Percentiles rank a stretch among this genome's conserved stretches.
Conservation (phyloP, 2,888 invertebrate species). For the Sisyra nigra region DNA sequence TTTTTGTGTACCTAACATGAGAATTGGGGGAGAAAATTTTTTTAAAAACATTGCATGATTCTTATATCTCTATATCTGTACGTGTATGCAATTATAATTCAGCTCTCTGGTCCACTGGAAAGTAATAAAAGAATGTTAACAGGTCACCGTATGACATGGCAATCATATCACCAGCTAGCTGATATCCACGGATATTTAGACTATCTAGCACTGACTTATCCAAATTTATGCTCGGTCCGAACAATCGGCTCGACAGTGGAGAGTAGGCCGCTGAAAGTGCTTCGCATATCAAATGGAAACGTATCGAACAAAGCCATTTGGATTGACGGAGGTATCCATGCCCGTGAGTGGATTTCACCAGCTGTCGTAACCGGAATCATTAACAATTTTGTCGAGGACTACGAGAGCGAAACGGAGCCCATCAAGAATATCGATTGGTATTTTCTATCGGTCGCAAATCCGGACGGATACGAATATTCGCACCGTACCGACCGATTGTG, state of each 20-base stretch:
- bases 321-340: slow-evolving; percentile 48
- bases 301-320: slow-evolving; percentile 44
- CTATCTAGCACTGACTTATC: slow-evolving; percentile 51
- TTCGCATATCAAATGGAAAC: slow-evolving; percentile 52
- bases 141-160: slow-evolving; percentile 55
- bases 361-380: slow-evolving; percentile 64
- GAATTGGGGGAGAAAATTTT: too few relatives aligned
- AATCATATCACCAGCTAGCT: slow-evolving; percentile 52
- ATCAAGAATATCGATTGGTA: slow-evolving; percentile 75
- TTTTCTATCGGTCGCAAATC: slow-evolving; percentile 58
- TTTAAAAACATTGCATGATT: too few relatives aligned
- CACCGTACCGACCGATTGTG: slow-evolving; percentile 68
- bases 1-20: neutral
- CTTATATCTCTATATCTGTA: too few relatives aligned
- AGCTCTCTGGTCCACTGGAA: too few relatives aligned
- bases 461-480: slow-evolving; percentile 79
- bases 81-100: too few relatives aligned
- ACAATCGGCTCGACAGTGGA: slow-evolving; percentile 60
- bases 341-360: slow-evolving; percentile 80
- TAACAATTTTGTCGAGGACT: slow-evolving; percentile 50
- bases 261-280: slow-evolving; percentile 55
- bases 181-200: slow-evolving; percentile 57
- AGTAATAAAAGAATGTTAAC: slow-evolving; percentile 4
- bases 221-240: slow-evolving; percentile 52
- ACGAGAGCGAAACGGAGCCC: slow-evolving; percentile 41